Evolutionary conservation across 2,113 vertebrate genomes (phyloP).

Genomic region (Tachysurus fulvidraco): DNA sequence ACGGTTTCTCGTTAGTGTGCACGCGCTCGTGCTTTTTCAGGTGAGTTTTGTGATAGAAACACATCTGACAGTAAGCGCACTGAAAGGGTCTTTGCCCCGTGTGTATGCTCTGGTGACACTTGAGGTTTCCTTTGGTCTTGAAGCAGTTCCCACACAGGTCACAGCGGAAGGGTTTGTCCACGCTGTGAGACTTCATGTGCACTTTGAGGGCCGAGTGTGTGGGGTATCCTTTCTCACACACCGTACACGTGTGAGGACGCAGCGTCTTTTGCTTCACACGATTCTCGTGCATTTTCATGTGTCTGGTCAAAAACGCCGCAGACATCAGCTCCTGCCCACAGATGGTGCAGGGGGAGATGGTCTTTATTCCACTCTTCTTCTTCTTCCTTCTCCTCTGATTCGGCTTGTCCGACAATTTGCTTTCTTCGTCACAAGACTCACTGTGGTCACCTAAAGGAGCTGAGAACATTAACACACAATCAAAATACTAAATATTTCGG

Average conservation of each 20-base stretch:
- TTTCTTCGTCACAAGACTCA: slow-evolving; percentile 6
- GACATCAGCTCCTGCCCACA: slow-evolving; percentile 53
- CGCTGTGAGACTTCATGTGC: slow-evolving; percentile 64
- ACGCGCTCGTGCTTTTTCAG: slow-evolving; percentile 26
- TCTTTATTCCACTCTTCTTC: slow-evolving; percentile 55
- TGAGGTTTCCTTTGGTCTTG: slow-evolving; percentile 69
- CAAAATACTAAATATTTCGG: neutral
- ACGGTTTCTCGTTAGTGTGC: slow-evolving; percentile 40
- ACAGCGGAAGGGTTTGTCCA: slow-evolving; percentile 70
- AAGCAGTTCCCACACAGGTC: slow-evolving; percentile 74
- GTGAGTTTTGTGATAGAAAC: slow-evolving; percentile 65
- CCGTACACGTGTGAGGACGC: slow-evolving; percentile 62
- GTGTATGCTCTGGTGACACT: slow-evolving; percentile 71
- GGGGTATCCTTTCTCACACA: slow-evolving; percentile 75
- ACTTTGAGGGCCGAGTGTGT: slow-evolving; percentile 73
- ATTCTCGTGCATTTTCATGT: slow-evolving; percentile 59
- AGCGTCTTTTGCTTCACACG: slow-evolving; percentile 3
- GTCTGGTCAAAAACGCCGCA: slow-evolving; percentile 60
- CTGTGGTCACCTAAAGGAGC: neutral
- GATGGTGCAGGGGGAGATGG: slow-evolving; percentile 57
- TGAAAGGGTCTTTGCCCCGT: slow-evolving; percentile 61
- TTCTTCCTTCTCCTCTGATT: neutral
- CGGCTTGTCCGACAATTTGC: neutral
- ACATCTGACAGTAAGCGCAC: slow-evolving; percentile 65
- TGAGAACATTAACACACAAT: neutral